A percentile compares a stretch with the other conserved stretches of the same genome.
Evolutionary conservation across 2,113 vertebrate genomes (phyloP).

Genomic region (Aldabrachelys gigantea): DNA sequence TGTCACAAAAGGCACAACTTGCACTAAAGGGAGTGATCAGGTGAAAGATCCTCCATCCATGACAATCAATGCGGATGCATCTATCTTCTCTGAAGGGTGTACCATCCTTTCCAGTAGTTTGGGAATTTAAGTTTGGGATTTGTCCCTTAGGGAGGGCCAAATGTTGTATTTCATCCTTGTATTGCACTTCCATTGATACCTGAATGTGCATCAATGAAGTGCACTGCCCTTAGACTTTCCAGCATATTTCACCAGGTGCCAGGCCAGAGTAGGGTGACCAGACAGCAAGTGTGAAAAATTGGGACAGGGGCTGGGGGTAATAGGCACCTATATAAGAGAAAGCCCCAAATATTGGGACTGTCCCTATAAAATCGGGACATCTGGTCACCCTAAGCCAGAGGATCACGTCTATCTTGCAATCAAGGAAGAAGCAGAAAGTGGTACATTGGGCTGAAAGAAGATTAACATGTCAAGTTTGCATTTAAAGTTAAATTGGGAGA

Average conservation of each 20-base stretch:
- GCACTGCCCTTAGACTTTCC: background rate
- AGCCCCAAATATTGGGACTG: too few species aligned
- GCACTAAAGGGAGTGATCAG: background rate
- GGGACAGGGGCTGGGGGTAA: too few species aligned
- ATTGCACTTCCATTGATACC: too few species aligned
- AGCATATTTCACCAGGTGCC: accelerated
- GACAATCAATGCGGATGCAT: background rate
- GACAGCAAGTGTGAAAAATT: too few species aligned
- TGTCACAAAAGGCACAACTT: background rate
- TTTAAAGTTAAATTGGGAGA: slow-evolving; percentile 77
- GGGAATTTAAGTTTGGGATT: background rate
- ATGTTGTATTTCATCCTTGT: background rate
- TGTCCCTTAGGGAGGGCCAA: background rate
- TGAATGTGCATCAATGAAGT: background rate
- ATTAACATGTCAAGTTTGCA: slow-evolving; percentile 63
- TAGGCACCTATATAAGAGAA: too few species aligned
- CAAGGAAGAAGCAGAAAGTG: background rate
- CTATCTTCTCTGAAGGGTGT: background rate
- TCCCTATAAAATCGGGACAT: too few species aligned
- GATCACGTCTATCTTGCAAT: background rate
- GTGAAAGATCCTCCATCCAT: background rate
- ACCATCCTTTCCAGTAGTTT: background rate
- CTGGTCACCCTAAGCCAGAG: accelerated
- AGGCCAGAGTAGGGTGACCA: accelerated
- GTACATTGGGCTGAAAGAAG: background rate